Conservation (phyloP, 2,888 invertebrate species). For the Polymixis flavicincta region DNA sequence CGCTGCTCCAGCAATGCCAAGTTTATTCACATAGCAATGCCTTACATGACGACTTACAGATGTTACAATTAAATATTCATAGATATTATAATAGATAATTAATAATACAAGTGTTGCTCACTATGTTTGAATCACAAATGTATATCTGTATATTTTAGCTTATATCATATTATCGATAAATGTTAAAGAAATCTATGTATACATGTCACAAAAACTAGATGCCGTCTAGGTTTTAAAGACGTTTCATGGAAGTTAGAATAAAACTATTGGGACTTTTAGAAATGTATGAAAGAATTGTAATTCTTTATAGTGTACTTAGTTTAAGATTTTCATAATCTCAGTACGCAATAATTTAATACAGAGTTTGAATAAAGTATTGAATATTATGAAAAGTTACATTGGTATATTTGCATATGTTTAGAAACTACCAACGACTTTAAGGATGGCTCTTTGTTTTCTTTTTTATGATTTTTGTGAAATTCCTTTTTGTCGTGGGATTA, state of each 20-base stretch:
- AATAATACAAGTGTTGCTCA: constrained; percentile 76
- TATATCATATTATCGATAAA: constrained; percentile 68
- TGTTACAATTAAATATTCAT: constrained; percentile 66
- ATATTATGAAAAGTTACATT: constrained; percentile 59
- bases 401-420: constrained; percentile 62
- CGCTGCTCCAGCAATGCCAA: constrained; percentile 71
- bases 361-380: constrained; percentile 55
- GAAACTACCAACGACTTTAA: constrained; percentile 61
- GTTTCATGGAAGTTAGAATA: constrained; percentile 55
- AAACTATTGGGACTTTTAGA: constrained; percentile 62
- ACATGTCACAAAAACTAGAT: constrained; percentile 67
- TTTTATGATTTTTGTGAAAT: constrained; percentile 62
- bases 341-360: constrained; percentile 65
- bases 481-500: constrained; percentile 73
- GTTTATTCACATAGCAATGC: constrained; percentile 75
- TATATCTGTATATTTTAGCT: constrained; percentile 73
- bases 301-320: constrained; percentile 65
- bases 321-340: constrained; percentile 65
- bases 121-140: constrained; percentile 74
- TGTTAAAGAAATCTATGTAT: constrained; percentile 62
- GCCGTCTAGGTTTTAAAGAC: constrained; percentile 52
- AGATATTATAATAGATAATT: constrained; percentile 71
- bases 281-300: constrained; percentile 65
- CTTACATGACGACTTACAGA: constrained; percentile 73
- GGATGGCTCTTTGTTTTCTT: constrained; percentile 60